phyloP scores from a whole-genome alignment of 2,113 vertebrate species.

The Numenius arquata region DNA sequence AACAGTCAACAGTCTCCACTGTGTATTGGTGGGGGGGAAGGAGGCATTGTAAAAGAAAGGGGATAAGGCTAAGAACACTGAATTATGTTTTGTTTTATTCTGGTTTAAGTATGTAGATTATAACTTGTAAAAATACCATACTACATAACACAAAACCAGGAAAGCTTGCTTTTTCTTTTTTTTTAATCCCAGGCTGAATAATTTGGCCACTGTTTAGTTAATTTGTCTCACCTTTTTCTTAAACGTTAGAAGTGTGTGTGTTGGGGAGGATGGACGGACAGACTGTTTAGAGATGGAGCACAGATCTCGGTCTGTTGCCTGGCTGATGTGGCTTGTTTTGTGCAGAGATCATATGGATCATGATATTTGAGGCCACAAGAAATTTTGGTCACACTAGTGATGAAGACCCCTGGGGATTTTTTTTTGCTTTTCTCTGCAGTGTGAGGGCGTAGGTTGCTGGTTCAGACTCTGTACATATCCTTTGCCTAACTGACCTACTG shows the following conservation, averaged over 20 bases:
- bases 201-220: slow-evolving; percentile 14
- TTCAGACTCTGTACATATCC: background rate
- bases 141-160: background rate
- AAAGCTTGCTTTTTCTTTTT: background rate
- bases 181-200: background rate
- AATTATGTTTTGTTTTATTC: slow-evolving; percentile 1
- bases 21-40: background rate
- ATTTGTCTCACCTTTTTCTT: background rate
- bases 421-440: background rate
- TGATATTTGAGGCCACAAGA: background rate
- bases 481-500: background rate
- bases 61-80: background rate
- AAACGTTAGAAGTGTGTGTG: background rate
- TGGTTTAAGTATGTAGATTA: background rate
- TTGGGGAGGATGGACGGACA: background rate
- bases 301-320: background rate
- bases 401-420: background rate
- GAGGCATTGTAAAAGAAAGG: background rate
- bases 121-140: slow-evolving; percentile 44
- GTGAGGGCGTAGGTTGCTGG: background rate
- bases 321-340: background rate
- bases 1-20: background rate
- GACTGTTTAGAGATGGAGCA: background rate
- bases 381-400: background rate
- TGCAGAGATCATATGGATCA: background rate